phyloP scores from a whole-genome alignment of 2,888 invertebrate species.

The Lypha dubia region DNA sequence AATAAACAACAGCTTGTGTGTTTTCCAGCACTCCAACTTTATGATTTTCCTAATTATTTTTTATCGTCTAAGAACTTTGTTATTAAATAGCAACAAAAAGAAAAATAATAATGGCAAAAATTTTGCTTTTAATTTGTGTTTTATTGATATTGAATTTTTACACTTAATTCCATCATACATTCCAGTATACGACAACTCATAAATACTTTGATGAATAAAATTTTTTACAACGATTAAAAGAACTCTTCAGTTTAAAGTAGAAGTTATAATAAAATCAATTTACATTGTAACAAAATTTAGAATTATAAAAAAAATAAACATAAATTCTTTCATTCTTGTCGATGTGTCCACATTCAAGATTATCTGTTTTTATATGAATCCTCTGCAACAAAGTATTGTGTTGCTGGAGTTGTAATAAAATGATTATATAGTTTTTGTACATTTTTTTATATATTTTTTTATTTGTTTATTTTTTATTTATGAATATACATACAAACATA shows the following conservation, averaged over 20 bases:
- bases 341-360: constrained; percentile 68
- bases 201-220: constrained; percentile 44
- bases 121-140: constrained; percentile 27
- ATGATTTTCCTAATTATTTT: too few species aligned
- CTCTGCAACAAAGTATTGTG: constrained; percentile 60
- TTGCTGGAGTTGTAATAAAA: constrained; percentile 66
- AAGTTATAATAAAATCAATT: constrained; percentile 30
- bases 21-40: too few species aligned
- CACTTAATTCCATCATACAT: constrained; percentile 14
- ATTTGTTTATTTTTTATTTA: constrained; percentile 37
- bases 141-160: constrained; percentile 36
- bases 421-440: constrained; percentile 59
- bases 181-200: constrained; percentile 3
- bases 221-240: constrained; percentile 38
- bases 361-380: constrained; percentile 66
- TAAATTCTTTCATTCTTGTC: constrained; percentile 45
- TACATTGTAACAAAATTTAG: constrained; percentile 65
- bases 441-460: too few species aligned
- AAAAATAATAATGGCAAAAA: constrained; percentile 4
- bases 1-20: too few species aligned
- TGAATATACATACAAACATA: too few species aligned
- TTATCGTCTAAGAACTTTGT: too few species aligned
- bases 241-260: constrained; percentile 75
- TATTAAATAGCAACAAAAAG: too few species aligned
- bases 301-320: constrained; percentile 45